Base-by-base conservation (phyloP, 2,113 vertebrate species). In the Pluvianellus socialis region DNA sequence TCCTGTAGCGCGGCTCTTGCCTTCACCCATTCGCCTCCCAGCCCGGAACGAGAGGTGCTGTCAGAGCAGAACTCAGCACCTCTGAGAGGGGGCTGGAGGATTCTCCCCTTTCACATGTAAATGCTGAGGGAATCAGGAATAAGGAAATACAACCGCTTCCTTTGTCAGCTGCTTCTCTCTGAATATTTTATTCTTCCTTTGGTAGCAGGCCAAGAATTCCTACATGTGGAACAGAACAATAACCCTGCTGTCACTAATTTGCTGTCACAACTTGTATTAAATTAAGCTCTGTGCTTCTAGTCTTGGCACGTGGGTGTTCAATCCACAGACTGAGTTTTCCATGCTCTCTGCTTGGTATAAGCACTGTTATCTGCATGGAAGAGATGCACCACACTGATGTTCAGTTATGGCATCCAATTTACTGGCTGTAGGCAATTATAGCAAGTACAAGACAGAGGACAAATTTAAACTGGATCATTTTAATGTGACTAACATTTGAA, bases 391-490 rank as follows among this genome's bases (percentile, higher is more conserved):
- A 0, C 22, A 72, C n/a, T 2, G 1, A 1, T 53, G 32, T 83
- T 90, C 74, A 82, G 80, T 81, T 63, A 55, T 2, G 35, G 14
- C 66, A 88, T 73, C 50, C 38, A 70, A 80, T 91, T 91, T 83
- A 55, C 79, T 80, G 27, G 80, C 79, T 88, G 50, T 4, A 62
- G 77, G 70, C 90, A 93, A 76, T 94, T 91, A 93, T 3, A 93
- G 27, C 27, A 92, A 91, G 52, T 79, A 91, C 44, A 75, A 90
- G 87, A 71, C 9, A 90, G 73, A 95, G 20, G 32, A 95, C 33
- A 91, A 82, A 94, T 95, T 95, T 79, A 87, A 96, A 79, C 40
- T 61, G 72, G 33, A 75, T 82, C 35, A 72, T 93, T 85, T 65
- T 75, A 75, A 85, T 91, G 49, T 72, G 90, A 79, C 30, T 95